Evolutionary conservation across 2,113 vertebrate species (phyloP).

Genomic region (Canis aureus): DNA sequence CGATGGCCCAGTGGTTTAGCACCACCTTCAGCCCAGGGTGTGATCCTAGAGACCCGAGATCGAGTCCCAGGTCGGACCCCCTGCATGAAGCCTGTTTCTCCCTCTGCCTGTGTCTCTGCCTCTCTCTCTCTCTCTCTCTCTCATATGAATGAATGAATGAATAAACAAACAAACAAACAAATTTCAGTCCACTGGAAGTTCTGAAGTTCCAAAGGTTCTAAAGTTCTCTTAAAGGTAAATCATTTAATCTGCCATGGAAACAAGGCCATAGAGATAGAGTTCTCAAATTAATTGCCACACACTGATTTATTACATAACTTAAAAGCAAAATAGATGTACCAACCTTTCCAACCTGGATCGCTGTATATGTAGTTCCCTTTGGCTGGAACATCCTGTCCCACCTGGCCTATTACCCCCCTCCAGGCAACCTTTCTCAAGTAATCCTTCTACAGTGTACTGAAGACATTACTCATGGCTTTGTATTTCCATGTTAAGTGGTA

Average conservation of each 20-base stretch:
- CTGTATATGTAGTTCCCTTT: not conserved
- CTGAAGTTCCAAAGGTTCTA: not conserved
- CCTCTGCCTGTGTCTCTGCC: no score
- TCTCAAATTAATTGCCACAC: conserved; percentile 10
- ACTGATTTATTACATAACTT: not conserved
- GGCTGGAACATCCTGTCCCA: not conserved
- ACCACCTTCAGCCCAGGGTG: no score
- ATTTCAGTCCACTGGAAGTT: not conserved
- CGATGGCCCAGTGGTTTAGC: no score
- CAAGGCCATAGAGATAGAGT: not conserved
- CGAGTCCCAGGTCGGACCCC: no score
- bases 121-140: no score
- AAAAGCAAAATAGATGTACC: conserved; percentile 6
- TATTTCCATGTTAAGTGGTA: not conserved
- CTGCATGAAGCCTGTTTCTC: no score
- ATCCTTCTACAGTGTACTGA: not conserved
- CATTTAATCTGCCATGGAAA: not conserved
- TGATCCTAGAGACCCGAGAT: no score
- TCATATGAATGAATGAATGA: no score
- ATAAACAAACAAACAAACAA: no score
- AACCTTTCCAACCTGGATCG: not conserved
- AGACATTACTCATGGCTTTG: not conserved
- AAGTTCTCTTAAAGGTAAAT: conserved; percentile 35
- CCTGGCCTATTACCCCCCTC: not conserved
- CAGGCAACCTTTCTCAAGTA: not conserved